Evolutionary conservation across 2,113 vertebrate species (phyloP).

Genomic region (Macroglossus sobrinus): DNA sequence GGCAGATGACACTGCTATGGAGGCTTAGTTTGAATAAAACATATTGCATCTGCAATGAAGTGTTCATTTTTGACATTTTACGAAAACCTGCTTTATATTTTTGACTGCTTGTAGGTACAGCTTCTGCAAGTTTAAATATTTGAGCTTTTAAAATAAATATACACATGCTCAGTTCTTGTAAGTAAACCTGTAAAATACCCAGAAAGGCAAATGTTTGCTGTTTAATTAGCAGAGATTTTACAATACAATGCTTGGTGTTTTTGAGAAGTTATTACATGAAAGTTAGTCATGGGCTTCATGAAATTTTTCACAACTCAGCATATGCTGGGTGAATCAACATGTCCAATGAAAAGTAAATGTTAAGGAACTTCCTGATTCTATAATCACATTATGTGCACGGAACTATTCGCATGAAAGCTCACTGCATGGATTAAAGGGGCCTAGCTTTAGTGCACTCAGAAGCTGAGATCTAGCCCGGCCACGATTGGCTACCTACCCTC

Average conservation of each 20-base stretch:
- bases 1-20: not conserved
- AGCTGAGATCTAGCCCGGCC: not conserved
- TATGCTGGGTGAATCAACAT: not conserved
- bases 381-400: not conserved
- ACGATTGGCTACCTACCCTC: not conserved
- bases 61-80: conserved; percentile 62
- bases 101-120: conserved; percentile 79
- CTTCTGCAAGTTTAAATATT: conserved; percentile 76
- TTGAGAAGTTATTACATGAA: not conserved
- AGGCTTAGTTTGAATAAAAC: conserved; percentile 61
- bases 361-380: not conserved
- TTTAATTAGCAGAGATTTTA: conserved; percentile 54
- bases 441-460: not conserved
- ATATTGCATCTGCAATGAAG: conserved; percentile 60
- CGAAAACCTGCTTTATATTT: conserved; percentile 74
- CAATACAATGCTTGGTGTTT: conserved; percentile 23
- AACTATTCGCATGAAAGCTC: conserved; percentile 53
- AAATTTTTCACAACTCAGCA: conserved; percentile 41
- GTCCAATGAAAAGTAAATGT: conserved; percentile 10
- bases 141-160: conserved; percentile 75
- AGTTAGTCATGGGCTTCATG: not conserved
- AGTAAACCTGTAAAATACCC: conserved; percentile 66
- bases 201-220: conserved; percentile 58
- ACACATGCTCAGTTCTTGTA: conserved; percentile 58
- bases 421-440: conserved; percentile 46